Conservation (phyloP, 2,797 vertebrate genomes). For the Rhinoraja longicauda region DNA sequence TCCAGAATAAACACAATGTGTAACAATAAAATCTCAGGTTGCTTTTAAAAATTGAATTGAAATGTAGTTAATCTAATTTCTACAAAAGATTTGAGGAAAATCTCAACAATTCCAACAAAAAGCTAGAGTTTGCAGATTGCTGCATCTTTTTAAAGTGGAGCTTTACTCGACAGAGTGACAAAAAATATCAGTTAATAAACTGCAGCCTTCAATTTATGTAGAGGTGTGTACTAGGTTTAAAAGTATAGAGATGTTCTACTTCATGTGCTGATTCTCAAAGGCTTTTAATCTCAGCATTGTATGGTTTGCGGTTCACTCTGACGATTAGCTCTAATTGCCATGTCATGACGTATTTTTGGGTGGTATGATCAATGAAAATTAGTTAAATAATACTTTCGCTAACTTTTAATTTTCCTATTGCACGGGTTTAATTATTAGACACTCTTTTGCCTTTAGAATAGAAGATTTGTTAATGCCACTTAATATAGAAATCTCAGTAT, state of each 20-base stretch:
- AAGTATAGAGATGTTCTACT: not conserved
- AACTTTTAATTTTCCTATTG: slow-evolving; percentile 14
- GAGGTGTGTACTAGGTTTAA: not conserved
- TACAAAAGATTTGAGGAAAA: not conserved
- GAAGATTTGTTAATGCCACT: slow-evolving; percentile 9
- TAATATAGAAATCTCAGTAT: not conserved
- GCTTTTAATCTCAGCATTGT: not conserved
- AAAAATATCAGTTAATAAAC: not conserved
- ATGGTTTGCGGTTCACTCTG: not conserved
- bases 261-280: not conserved
- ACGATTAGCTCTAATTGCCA: not conserved
- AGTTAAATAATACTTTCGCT: slow-evolving; percentile 24
- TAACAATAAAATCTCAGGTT: not conserved
- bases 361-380: not conserved
- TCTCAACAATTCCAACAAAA: not conserved
- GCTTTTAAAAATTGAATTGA: not conserved
- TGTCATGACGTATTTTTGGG: not conserved
- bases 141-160: not conserved
- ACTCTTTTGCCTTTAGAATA: slow-evolving; percentile 14
- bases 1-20: not conserved
- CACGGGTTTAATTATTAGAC: not conserved
- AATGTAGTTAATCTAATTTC: not conserved
- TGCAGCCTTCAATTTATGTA: not conserved
- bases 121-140: not conserved
- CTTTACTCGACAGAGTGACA: not conserved